A percentile compares a stretch with the other conserved stretches of the same genome.
These are phyloP conservation scores for Acanthosepion lycidas DNA, from an alignment of 2,888 invertebrate species.

Conservation along the genomic window DNA sequence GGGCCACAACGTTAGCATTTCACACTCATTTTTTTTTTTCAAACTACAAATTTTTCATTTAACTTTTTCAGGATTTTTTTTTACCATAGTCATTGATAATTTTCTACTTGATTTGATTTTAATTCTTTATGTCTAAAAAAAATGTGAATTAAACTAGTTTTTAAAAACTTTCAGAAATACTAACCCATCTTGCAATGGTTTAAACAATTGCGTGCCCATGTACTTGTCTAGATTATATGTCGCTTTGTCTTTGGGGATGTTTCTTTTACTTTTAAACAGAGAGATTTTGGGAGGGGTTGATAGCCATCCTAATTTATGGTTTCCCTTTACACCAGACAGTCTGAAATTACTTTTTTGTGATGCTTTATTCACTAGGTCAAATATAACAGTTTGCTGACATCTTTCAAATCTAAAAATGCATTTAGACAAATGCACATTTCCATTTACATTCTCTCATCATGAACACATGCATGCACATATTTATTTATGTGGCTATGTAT, in stretches of 20 bases:
- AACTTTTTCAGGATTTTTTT: too few species aligned
- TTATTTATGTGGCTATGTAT: neutral
- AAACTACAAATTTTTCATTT: too few species aligned
- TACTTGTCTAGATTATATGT: neutral
- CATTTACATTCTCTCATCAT: neutral
- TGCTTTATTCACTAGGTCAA: too few species aligned
- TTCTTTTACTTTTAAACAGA: neutral
- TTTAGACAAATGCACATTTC: neutral
- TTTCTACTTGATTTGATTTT: too few species aligned
- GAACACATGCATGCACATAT: neutral
- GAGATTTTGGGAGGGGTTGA: neutral
- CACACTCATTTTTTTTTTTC: too few species aligned
- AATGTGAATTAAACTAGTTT: too few species aligned
- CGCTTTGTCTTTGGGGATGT: neutral
- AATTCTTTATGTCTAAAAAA: too few species aligned
- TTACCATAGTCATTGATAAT: too few species aligned
- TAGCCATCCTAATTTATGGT: neutral
- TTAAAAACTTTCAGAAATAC: too few species aligned
- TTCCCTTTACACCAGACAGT: neutral
- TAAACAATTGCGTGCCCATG: neutral
- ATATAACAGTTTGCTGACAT: neutral
- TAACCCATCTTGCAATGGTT: neutral
- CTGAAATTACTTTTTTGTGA: neutral
- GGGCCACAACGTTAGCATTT: too few species aligned
- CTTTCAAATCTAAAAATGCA: neutral